A percentile compares a stretch with the other conserved stretches of the same genome.
Conservation (phyloP, 2,113 vertebrate genomes). For the Pituophis catenifer region DNA sequence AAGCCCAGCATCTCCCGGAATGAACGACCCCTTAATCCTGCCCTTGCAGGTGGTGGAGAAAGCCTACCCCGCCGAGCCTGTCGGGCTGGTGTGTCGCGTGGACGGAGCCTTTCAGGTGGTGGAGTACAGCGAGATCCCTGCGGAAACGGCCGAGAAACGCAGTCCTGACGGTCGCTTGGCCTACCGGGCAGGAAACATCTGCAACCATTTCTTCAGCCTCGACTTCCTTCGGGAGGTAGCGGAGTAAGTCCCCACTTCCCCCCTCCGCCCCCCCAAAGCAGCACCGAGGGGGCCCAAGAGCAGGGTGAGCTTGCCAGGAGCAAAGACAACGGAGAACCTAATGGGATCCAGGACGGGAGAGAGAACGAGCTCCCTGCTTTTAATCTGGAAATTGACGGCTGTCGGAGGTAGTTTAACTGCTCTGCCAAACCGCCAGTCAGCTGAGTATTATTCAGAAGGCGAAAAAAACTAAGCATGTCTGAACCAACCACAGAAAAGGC, state of each 20-base stretch:
- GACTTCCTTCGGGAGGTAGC: conserved; percentile 78
- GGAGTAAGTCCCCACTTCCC: conserved; percentile 70
- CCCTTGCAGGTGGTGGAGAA: conserved; percentile 88
- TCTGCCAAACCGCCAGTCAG: not conserved
- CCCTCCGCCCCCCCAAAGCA: not conserved
- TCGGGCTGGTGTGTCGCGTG: conserved; percentile 89
- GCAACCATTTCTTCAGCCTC: conserved; percentile 92
- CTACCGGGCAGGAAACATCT: conserved; percentile 87
- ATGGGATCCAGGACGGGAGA: not conserved
- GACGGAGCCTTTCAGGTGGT: conserved; percentile 84
- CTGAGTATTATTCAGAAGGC: not conserved
- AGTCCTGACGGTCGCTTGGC: conserved; percentile 71
- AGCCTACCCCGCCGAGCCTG: conserved; percentile 79
- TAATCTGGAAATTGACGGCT: not conserved
- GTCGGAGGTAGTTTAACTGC: not conserved
- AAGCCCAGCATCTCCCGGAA: not conserved
- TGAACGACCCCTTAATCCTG: not conserved
- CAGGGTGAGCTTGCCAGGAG: not conserved
- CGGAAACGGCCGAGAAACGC: conserved; percentile 65
- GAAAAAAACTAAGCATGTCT: not conserved
- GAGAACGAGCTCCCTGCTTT: not conserved
- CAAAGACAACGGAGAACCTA: too few species aligned
- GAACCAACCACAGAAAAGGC: not conserved
- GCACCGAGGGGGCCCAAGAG: accelerated
- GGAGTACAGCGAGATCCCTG: conserved; percentile 90